Conservation (phyloP, 1,140 invertebrate genomes). For the Maniola jurtina region DNA sequence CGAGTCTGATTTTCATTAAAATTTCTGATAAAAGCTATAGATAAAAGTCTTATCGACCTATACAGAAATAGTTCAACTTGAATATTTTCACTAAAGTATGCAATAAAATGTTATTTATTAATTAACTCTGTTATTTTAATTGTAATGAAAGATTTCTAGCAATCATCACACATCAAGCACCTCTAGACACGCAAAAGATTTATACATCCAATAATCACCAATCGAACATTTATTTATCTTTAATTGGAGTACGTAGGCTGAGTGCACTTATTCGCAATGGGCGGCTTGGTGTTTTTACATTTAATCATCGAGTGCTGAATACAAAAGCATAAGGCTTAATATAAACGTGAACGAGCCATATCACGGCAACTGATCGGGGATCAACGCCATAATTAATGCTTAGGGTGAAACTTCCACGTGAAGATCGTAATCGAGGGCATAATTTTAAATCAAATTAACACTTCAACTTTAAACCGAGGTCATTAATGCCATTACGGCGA, state of each 20-base stretch:
- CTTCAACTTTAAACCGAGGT: constrained; percentile 78
- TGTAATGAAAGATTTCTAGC: background rate
- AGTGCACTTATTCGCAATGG: constrained; percentile 15
- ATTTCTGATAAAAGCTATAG: background rate
- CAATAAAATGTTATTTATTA: background rate
- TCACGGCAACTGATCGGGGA: constrained; percentile 57
- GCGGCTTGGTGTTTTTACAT: constrained; percentile 18
- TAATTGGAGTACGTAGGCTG: constrained; percentile 11
- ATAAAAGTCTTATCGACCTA: no score
- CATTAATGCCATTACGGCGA: constrained; percentile 75
- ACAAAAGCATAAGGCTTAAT: constrained; percentile 18
- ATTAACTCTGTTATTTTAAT: background rate
- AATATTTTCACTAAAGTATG: no score
- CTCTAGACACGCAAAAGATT: constrained; percentile 1
- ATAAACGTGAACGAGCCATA: constrained; percentile 40
- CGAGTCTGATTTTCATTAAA: background rate
- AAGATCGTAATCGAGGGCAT: constrained; percentile 71
- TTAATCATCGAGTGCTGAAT: constrained; percentile 25
- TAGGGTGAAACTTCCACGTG: constrained; percentile 70
- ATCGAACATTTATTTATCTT: constrained; percentile 13
- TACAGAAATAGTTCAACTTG: no score
- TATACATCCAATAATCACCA: constrained; percentile 15
- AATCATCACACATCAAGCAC: constrained; percentile 1
- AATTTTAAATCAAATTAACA: constrained; percentile 79
- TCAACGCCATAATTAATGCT: constrained; percentile 67